A percentile compares a stretch with the other conserved stretches of the same genome.
Evolutionary conservation across 2,888 invertebrate species (phyloP).

Genomic region (Pasiphila rectangulata): DNA sequence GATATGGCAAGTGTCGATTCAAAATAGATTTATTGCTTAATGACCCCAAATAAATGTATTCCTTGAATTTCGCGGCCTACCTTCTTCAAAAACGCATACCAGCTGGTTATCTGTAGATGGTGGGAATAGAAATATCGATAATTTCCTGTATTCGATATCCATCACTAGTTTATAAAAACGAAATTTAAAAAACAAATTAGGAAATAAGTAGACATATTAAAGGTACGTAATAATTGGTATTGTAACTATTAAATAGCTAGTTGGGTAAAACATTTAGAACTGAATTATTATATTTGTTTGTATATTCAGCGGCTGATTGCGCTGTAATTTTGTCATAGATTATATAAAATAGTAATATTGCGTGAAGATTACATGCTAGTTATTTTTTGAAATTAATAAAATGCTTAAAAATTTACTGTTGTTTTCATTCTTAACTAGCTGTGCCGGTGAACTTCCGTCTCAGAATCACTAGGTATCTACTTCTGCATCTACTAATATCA

Average conservation of each 20-base stretch:
- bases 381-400: conserved; percentile 78
- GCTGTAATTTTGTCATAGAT: conserved; percentile 71
- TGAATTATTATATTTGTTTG: conserved; percentile 58
- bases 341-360: conserved; percentile 70
- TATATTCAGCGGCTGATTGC: conserved; percentile 50
- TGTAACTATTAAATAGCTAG: conserved; percentile 63
- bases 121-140: conserved; percentile 18
- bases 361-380: conserved; percentile 75
- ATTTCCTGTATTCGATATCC: conserved; percentile 40
- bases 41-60: too few species aligned
- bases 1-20: too few species aligned
- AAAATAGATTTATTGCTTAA: too few species aligned
- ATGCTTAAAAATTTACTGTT: conserved; percentile 55
- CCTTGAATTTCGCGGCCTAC: too few species aligned
- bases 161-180: conserved; percentile 48
- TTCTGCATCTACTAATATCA: too few species aligned
- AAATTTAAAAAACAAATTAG: conserved; percentile 56
- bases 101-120: conserved; percentile 5
- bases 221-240: conserved; percentile 59
- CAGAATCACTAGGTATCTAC: too few species aligned
- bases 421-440: too few species aligned
- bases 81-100: too few species aligned
- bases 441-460: too few species aligned
- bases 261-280: conserved; percentile 62
- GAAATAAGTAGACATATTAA: conserved; percentile 61